Evolutionary conservation across 1,140 invertebrate genomes (phyloP), one percentile per base, ranked within the genome.

Genomic region (Muscidifurax raptorellus): DNA sequence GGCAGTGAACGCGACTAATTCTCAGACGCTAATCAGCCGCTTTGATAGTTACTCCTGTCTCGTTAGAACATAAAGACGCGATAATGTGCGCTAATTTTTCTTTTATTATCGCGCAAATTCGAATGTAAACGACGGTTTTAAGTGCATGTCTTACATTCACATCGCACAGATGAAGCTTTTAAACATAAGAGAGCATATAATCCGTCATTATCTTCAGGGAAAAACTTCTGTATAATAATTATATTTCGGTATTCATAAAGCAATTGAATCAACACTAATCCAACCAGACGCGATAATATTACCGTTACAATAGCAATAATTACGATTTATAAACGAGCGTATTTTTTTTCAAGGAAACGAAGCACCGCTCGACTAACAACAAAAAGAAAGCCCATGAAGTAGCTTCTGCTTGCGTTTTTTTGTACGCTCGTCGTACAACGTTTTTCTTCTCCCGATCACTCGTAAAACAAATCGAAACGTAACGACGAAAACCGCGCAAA

Each of bases 1-100:
- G 28, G 27, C n/a, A 81, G 13, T 81, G 44, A 59, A 81, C 27
- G 18, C 15, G 47, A 72, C 25, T 27, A 32, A 81, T 81, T 59
- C 28, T 9, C 2, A n/a, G 27, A 25, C 25, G 30, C 44, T 72
- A 81, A 71, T 18, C 52, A 6, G 6, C 18, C 22, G 22, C 22
- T n/a, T n/a, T n/a, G n/a, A n/a, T n/a, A 7, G 52, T n/a, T 18
- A n/a, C 44, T 1, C 44, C 18, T 30, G 40, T 15, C 10, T 75
- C 52, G 15, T 82, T 82, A 27, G 30, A 76, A 76, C 7, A 67
- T 67, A 47, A 76, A 82, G 36, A 44, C 52, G 72, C 59, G 72
- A 75, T 76, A 67, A 76, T 76, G 15, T 18, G 52, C n/a, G 25
- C 36, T 75, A 66, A 76, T 44, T 44, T 9, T 82, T 59, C 64